phyloP scores from a whole-genome alignment of 2,888 invertebrate species.

The Scaptomyza polygonia region DNA sequence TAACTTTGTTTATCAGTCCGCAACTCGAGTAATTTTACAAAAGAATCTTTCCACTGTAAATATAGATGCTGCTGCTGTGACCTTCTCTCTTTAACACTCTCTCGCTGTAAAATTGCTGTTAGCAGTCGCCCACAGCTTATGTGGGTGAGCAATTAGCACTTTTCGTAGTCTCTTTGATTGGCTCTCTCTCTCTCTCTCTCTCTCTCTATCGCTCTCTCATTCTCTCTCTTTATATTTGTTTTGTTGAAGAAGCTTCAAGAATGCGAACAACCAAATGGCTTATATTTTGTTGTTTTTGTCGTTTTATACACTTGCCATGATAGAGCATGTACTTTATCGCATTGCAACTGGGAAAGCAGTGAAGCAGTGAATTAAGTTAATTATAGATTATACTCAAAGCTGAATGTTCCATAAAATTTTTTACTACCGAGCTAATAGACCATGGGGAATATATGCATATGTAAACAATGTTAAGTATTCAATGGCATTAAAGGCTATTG shows the following conservation, averaged over 20 bases:
- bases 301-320: conserved; percentile 35
- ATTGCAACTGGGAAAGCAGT: conserved; percentile 16
- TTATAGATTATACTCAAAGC: conserved; percentile 10
- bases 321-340: conserved; percentile 20
- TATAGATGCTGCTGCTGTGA: conserved; percentile 10
- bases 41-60: conserved; percentile 44
- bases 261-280: conserved; percentile 39
- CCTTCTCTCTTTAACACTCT: conserved; percentile 4
- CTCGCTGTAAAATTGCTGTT: conserved; percentile 39
- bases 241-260: conserved; percentile 54
- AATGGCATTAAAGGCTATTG: conserved; percentile 23
- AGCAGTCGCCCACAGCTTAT: conserved; percentile 28
- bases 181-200: conserved; percentile 9
- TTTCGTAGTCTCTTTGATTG: conserved; percentile 9
- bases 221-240: conserved; percentile 20
- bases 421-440: conserved; percentile 2
- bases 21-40: conserved; percentile 40
- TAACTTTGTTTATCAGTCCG: conserved; percentile 67
- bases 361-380: background rate
- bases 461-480: conserved; percentile 16
- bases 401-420: background rate
- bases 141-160: conserved; percentile 37
- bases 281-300: conserved; percentile 8
- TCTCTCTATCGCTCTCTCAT: conserved; percentile 5
- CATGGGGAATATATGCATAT: conserved; percentile 1